phyloP scores from a whole-genome alignment of 2,113 vertebrate species.

The Amphiprion ocellaris region DNA sequence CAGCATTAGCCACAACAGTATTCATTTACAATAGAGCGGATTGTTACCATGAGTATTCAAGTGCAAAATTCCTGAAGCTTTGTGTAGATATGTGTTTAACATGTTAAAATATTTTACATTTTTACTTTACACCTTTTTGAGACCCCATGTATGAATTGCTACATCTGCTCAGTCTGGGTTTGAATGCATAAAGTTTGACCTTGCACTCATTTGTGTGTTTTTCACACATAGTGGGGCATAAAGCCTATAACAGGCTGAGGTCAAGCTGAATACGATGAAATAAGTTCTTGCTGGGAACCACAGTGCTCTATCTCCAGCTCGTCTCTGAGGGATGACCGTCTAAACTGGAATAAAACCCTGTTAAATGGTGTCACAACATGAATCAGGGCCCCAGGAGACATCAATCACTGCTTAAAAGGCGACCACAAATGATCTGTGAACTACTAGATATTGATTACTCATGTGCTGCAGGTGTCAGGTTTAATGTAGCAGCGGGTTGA shows the following conservation, averaged over 20 bases:
- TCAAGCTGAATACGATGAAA: conserved; percentile 88
- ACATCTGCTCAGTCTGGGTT: neutral
- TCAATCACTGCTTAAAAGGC: conserved; percentile 96
- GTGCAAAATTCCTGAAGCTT: neutral
- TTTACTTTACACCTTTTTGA: neutral
- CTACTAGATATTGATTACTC: conserved; percentile 98
- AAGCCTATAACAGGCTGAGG: conserved; percentile 90
- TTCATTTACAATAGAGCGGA: too few species aligned
- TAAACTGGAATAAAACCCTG: conserved; percentile 92
- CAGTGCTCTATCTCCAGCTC: conserved; percentile 22
- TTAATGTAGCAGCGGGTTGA: conserved; percentile 96
- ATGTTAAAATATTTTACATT: neutral
- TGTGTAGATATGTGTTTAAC: neutral
- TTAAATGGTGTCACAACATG: conserved; percentile 95
- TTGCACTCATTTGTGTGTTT: conserved; percentile 85
- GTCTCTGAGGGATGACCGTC: conserved; percentile 90
- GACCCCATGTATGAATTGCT: conserved; percentile 1
- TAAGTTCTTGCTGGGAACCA: conserved; percentile 80
- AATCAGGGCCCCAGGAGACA: conserved; percentile 92
- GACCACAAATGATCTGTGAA: conserved; percentile 99
- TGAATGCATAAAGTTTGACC: conserved; percentile 86
- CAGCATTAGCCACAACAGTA: too few species aligned
- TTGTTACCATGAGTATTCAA: too few species aligned
- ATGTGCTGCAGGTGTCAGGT: conserved; percentile 98
- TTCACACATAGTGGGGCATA: conserved; percentile 90